Evolutionary conservation across 2,888 invertebrate species (phyloP), one percentile per base, ranked within the genome.

Genomic region (Drosophila fungiperda): DNA sequence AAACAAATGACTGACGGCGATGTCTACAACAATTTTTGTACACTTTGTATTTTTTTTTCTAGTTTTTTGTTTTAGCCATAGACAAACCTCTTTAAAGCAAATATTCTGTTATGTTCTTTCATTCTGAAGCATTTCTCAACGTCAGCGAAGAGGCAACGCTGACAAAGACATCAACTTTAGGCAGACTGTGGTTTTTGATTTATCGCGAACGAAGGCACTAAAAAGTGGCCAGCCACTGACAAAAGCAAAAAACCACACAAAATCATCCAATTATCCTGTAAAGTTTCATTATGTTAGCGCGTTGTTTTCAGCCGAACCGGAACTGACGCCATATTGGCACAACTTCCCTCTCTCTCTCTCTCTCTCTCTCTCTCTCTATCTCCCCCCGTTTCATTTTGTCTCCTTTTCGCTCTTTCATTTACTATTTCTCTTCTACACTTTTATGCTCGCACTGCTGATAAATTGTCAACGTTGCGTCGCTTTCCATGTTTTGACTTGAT

Each of bases 231-330:
- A 53, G 32, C 40, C 50, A 42, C 45, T 20, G 29, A 59, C 36
- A 62, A 26, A 68, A 48, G 42, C 29, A 48, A 26, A 50, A 54
- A 45, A 35, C 53, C 71, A 77, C 69, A 76, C 78, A 73, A 78
- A 86, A 75, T 80, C 87, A 79, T 90, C 90, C 91, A 90, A 90
- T 90, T 90, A 90, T 86, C 62, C 83, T 78, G 87, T 80, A 89
- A 84, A 84, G 80, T 83, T 91, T 89, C 84, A 87, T 85, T 90
- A 84, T 89, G 82, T 83, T 75, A 79, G 69, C 82, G 75, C 73
- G 71, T 63, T 72, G 72, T 78, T 83, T 81, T 70, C 57, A 53
- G 67, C 57, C 20, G 20, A 57, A 62, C 66, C 78, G 81, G 78
- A 87, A 73, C 72, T 79, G 75, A 73, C 72, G 80, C 87, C 87